Conservation (phyloP, 2,113 vertebrate species). For the Poecilia latipinna region DNA sequence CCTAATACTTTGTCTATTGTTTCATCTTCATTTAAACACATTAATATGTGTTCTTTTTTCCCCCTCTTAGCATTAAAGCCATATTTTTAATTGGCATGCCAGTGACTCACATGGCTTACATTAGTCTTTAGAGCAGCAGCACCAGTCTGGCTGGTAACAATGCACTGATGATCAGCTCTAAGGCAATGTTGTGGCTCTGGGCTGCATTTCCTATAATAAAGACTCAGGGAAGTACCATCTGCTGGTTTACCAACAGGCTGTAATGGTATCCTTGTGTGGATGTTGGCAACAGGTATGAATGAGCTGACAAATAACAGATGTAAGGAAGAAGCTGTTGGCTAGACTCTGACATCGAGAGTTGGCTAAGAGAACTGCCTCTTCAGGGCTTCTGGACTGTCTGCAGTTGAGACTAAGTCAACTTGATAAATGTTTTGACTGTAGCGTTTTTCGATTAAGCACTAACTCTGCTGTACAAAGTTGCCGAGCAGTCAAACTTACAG, state of each 20-base stretch:
- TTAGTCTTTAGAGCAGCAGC: slow-evolving; percentile 50
- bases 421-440: slow-evolving; percentile 72
- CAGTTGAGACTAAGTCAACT: slow-evolving; percentile 55
- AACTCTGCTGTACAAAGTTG: slow-evolving; percentile 32
- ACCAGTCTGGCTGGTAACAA: slow-evolving; percentile 36
- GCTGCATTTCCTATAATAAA: slow-evolving; percentile 52
- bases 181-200: slow-evolving; percentile 42
- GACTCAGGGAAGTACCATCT: slow-evolving; percentile 52
- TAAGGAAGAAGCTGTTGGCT: slow-evolving; percentile 65
- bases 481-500: slow-evolving; percentile 39
- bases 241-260: slow-evolving; percentile 55
- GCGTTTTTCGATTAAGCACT: slow-evolving; percentile 60
- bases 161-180: slow-evolving; percentile 18
- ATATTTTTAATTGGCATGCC: slow-evolving; percentile 4
- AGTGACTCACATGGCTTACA: slow-evolving; percentile 39
- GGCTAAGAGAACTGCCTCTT: slow-evolving; percentile 64
- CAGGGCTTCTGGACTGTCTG: slow-evolving; percentile 67
- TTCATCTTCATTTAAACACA: neutral
- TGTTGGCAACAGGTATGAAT: slow-evolving; percentile 61
- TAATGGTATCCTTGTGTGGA: slow-evolving; percentile 67
- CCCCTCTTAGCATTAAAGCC: slow-evolving; percentile 6
- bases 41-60: neutral
- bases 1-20: neutral
- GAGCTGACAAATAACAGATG: slow-evolving; percentile 69
- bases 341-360: slow-evolving; percentile 62